Percentiles rank a stretch among this genome's conserved stretches.
phyloP scores from a whole-genome alignment of 1,140 invertebrate genomes.

The Scaptodrosophila lebanonensis region DNA sequence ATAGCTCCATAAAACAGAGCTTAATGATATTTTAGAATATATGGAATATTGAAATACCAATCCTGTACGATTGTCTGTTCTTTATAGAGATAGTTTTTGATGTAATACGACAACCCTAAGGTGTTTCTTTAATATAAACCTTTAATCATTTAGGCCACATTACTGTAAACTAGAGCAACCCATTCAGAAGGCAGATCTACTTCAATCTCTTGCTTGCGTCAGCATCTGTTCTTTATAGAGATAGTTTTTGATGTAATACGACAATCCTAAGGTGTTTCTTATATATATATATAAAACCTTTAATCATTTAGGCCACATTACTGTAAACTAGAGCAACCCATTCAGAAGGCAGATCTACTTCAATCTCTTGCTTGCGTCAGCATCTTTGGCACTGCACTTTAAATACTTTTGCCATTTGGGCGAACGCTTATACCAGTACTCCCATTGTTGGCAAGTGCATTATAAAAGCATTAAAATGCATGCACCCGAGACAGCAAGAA shows the following conservation, averaged over 20 bases:
- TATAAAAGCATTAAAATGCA: constrained; percentile 69
- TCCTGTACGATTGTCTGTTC: not conserved
- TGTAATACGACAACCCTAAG: too few relatives aligned
- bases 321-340: too few relatives aligned
- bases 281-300: constrained; percentile 24
- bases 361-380: not conserved
- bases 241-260: not conserved
- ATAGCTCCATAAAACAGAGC: too few relatives aligned
- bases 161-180: too few relatives aligned
- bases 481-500: constrained; percentile 23
- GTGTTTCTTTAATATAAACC: constrained; percentile 20
- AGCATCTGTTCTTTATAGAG: not conserved
- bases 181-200: too few relatives aligned
- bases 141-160: too few relatives aligned
- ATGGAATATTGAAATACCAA: too few relatives aligned
- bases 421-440: constrained; percentile 26
- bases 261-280: constrained; percentile 1
- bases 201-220: constrained; percentile 8
- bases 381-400: constrained; percentile 10
- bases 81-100: not conserved
- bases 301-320: too few relatives aligned
- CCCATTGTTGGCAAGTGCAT: constrained; percentile 50
- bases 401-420: constrained; percentile 37
- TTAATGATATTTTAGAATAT: too few relatives aligned
- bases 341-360: too few relatives aligned